These are phyloP conservation scores for Drosophila ercepeae DNA, from an alignment of 1,140 invertebrate species.

Conservation along the genomic window DNA sequence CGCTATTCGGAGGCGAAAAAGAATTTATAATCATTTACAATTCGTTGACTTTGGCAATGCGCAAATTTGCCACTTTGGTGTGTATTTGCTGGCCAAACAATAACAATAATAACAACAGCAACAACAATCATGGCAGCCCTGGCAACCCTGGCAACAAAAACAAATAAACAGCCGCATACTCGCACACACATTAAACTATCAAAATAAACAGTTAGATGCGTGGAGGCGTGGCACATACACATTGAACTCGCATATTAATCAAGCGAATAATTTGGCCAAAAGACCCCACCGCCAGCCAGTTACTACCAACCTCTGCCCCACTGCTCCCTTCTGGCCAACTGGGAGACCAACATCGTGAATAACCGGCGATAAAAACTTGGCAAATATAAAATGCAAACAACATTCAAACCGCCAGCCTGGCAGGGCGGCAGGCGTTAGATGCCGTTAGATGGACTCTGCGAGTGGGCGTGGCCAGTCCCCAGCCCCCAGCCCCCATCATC, in stretches of 20 bases:
- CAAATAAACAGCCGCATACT: conserved; percentile 53
- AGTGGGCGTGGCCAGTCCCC: conserved; percentile 1
- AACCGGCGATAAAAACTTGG: conserved; percentile 79
- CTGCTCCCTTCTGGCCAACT: neutral
- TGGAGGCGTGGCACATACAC: conserved; percentile 22
- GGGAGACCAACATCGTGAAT: conserved; percentile 51
- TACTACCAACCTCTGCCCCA: neutral
- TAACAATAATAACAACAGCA: conserved; percentile 35
- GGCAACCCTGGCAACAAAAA: conserved; percentile 23
- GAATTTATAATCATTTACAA: conserved; percentile 78
- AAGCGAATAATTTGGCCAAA: conserved; percentile 69
- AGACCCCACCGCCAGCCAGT: conserved; percentile 11
- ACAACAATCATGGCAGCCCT: too few species aligned
- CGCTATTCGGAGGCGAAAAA: conserved; percentile 39
- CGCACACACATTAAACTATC: conserved; percentile 64
- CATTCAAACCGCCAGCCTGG: conserved; percentile 36
- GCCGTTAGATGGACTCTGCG: neutral
- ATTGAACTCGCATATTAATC: conserved; percentile 77
- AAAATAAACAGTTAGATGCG: conserved; percentile 67
- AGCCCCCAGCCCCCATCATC: too few species aligned
- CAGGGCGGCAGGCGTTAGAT: neutral
- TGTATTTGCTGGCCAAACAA: conserved; percentile 46
- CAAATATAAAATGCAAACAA: conserved; percentile 81
- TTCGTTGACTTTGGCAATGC: conserved; percentile 72
- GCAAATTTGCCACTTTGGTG: conserved; percentile 70